Evolutionary conservation across 2,113 vertebrate species (phyloP), one percentile per base, ranked within the genome.

Genomic region (Bungarus multicinctus): DNA sequence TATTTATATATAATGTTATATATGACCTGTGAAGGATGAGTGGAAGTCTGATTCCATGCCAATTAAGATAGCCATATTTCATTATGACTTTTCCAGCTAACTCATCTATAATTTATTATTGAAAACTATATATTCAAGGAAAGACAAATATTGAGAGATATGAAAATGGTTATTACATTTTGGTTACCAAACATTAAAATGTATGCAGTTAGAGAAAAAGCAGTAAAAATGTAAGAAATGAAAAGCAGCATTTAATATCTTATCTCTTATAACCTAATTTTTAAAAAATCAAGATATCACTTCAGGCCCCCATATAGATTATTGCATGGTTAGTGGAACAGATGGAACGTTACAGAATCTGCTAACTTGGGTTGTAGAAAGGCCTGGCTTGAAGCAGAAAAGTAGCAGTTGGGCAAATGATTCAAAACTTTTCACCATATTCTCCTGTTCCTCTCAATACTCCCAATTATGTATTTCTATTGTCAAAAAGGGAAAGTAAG

Each of bases 161-260:
- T 91, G 94, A 93, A 27, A 95, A 93, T 4, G 0, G 93, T 94
- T 90, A 95, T 95, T 95, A 96, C 90, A 93, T 94, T 92, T 95
- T 92, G 94, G 89, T 94, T 92, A 86, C 90, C 94, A 94, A 93
- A 95, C 89, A 95, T 34, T 69, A 69, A 34, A 34, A 69, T 95
- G 88, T 92, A 54, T 92, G 47, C 60, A 2, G 8, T 18, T 95
- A 90, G 53, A 0, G 39, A 11, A 0, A 55, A 34, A 88, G 57
- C 22, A 34, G 93, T 58, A 94, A 89, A 94, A 96, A 52, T 34
- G 0, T 74, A 93, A 95, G 90, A 93, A 95, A 94, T 95, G 18
- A 47, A 69, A 54, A 43, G 8, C 27, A 85, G n/a, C 9, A 25
- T 45, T 91, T n/a, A 11, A 64, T 64, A 14, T 5, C 57, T 85